Conservation (phyloP, 92 coral and sea anemone genomes). For the Hydrozoanthus gracilis region DNA sequence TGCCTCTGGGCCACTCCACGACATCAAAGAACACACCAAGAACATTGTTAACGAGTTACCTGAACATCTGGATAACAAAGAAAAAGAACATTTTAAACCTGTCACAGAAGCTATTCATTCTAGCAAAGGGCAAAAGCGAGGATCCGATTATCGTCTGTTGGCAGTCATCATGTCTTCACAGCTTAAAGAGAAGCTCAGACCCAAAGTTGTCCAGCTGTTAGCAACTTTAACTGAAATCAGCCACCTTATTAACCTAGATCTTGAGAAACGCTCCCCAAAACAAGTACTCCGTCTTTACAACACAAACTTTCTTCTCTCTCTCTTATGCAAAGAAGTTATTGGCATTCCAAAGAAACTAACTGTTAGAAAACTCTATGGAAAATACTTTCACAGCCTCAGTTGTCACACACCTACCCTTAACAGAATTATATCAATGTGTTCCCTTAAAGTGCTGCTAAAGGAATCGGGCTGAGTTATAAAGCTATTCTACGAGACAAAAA, state of each 20-base stretch:
- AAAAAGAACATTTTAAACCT: too few species aligned
- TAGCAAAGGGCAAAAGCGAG: constrained; percentile 3
- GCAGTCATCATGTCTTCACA: not conserved
- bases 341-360: constrained; percentile 43
- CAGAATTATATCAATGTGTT: constrained; percentile 25
- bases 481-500: too few species aligned
- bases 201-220: constrained; percentile 41
- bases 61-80: too few species aligned
- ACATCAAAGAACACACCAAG: too few species aligned
- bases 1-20: too few species aligned
- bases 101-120: too few species aligned
- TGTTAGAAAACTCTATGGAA: constrained; percentile 40
- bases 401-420: constrained; percentile 43
- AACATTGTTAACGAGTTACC: too few species aligned
- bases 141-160: not conserved
- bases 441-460: too few species aligned
- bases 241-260: not conserved
- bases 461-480: too few species aligned
- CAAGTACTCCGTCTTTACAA: constrained; percentile 47
- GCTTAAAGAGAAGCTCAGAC: not conserved
- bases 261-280: constrained; percentile 40
- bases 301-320: constrained; percentile 33
- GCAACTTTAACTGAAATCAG: constrained; percentile 33
- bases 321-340: constrained; percentile 38
- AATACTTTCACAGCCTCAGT: constrained; percentile 47